Percentiles rank a stretch among this genome's conserved stretches.
These are phyloP conservation scores for Caenorhabditis sulstoni DNA, from an alignment of 2,888 invertebrate species.

Conservation along the genomic window DNA sequence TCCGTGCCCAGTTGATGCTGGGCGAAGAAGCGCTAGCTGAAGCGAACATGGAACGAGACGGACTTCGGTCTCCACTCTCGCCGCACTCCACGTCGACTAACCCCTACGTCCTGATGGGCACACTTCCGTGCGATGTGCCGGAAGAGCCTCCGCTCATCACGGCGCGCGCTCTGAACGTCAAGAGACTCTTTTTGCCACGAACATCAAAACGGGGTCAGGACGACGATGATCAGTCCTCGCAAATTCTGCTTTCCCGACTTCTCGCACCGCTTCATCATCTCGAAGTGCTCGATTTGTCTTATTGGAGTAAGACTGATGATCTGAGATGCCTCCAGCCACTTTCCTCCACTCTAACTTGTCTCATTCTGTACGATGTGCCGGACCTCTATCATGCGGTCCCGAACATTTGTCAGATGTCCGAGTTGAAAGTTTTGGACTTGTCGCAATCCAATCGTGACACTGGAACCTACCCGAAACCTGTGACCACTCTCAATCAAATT, in stretches of 20 bases:
- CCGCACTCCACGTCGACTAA: slow-evolving; percentile 29
- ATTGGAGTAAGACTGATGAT: slow-evolving; percentile 82
- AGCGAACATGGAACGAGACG: slow-evolving; percentile 39
- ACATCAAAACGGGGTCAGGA: slow-evolving; percentile 34
- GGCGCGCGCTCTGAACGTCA: slow-evolving; percentile 62
- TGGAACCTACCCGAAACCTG: slow-evolving; percentile 88
- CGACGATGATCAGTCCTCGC: slow-evolving; percentile 63
- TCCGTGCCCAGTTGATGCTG: slow-evolving; percentile 63
- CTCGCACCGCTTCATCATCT: slow-evolving; percentile 66
- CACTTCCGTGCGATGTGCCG: slow-evolving; percentile 45
- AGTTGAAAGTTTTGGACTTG: slow-evolving; percentile 88
- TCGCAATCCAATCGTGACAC: slow-evolving; percentile 85
- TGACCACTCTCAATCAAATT: slow-evolving; percentile 86
- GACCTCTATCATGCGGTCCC: slow-evolving; percentile 84
- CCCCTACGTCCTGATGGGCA: neutral
- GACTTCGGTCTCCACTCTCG: slow-evolving; percentile 30
- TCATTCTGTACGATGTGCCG: slow-evolving; percentile 89
- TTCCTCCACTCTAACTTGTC: slow-evolving; percentile 85
- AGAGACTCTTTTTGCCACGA: slow-evolving; percentile 53
- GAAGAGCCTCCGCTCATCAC: slow-evolving; percentile 63
- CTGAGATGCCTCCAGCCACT: slow-evolving; percentile 86
- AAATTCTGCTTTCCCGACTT: slow-evolving; percentile 65
- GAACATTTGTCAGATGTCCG: slow-evolving; percentile 82
- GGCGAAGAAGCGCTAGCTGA: slow-evolving; percentile 68
- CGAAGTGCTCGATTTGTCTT: slow-evolving; percentile 71